These are phyloP conservation scores for Camarhynchus parvulus DNA, from an alignment of 2,113 vertebrate genomes.

Conservation along the genomic window DNA sequence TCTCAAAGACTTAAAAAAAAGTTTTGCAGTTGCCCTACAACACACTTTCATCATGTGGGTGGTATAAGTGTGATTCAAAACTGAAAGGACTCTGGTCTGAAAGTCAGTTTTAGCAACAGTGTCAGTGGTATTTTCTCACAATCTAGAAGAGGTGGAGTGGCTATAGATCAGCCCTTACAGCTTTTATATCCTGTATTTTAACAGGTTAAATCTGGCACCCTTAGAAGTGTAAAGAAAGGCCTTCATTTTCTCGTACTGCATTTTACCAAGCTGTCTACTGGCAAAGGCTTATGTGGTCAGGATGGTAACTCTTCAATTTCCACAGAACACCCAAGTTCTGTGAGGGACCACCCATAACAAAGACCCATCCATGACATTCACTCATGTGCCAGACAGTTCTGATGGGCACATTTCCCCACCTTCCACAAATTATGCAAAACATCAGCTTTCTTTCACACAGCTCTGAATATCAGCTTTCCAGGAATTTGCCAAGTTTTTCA, in stretches of 20 bases:
- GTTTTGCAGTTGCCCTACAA: neutral
- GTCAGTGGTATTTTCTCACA: neutral
- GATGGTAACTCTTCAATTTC: neutral
- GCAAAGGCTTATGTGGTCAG: neutral
- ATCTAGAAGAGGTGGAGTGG: neutral
- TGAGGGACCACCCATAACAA: neutral
- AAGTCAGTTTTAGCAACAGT: neutral
- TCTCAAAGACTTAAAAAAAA: neutral
- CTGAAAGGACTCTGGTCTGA: neutral
- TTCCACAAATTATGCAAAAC: neutral
- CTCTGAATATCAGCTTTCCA: slow-evolving; percentile 10
- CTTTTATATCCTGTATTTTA: neutral
- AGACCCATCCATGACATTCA: neutral
- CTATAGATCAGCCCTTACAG: neutral
- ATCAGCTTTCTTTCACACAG: neutral
- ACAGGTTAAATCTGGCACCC: neutral
- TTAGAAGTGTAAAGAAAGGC: neutral
- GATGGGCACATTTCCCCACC: neutral
- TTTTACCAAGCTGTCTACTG: neutral
- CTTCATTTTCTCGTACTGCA: neutral
- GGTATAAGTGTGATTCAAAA: neutral
- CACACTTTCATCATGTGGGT: neutral
- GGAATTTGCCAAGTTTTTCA: slow-evolving; percentile 28
- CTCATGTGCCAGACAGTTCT: neutral
- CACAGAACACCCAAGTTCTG: neutral